Evolutionary conservation across 1,140 invertebrate species (phyloP), one percentile per base, ranked within the genome.

Genomic region (Campodea augens): DNA sequence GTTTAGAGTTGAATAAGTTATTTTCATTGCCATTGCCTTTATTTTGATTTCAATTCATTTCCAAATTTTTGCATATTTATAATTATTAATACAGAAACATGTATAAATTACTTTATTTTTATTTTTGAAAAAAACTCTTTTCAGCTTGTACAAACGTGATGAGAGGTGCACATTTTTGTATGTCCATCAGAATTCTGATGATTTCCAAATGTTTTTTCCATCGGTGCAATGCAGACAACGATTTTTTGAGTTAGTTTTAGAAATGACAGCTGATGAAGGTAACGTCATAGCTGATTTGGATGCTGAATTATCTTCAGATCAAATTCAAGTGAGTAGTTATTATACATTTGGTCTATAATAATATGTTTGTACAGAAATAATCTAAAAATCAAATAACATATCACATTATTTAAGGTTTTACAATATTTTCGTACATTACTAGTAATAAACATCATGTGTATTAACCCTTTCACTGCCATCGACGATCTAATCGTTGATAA

Each of bases 181-280:
- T 62, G 93, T 98, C 20, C 85, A 93, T 60, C 83, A 96, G 59
- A 97, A 97, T 57, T 96, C 90, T 5, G 90, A 96, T 59, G 92
- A 97, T 67, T 98, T 98, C 66, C 93, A 98, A 74, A 92, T 98
- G 66, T 97, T 85, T 60, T 84, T 99, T 50, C 90, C 95, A 10
- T 96, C 90, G 0, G 73, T 78, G 39, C 52, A 74, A 38, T 87
- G 84, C 61, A 71, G 91, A 47, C 75, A 87, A 59, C 73, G 77
- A 54, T 85, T 90, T 55, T 81, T 84, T 58, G 77, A 84, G 53
- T 59, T 86, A 3, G 70, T 89, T 24, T 63, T 84, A 10, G 77
- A 88, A 63, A 72, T 93, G 59, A 88, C 86, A 0, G 78, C 77
- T 5, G 81, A 89, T 60, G 79, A 88, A 61, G 79, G 81, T 55